Evolutionary conservation across 2,797 vertebrate genomes (phyloP).

Genomic region (Chelmon rostratus): DNA sequence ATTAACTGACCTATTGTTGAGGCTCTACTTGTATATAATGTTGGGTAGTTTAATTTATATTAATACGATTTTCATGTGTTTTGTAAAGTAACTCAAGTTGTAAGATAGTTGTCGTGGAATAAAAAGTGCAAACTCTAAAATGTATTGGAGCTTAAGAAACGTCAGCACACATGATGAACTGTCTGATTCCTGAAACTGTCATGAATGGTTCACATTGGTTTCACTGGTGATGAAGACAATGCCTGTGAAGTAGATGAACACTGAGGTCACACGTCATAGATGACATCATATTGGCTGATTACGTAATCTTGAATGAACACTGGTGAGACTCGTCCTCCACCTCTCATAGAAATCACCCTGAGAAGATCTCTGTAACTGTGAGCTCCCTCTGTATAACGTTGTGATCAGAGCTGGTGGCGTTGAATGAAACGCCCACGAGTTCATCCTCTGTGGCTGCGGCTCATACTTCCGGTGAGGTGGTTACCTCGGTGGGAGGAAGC

Average conservation of each 20-base stretch:
- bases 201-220: no score
- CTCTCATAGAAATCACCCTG: neutral
- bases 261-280: neutral
- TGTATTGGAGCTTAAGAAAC: no score
- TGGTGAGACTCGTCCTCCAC: slow-evolving; percentile 23
- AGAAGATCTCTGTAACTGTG: slow-evolving; percentile 5
- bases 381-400: slow-evolving; percentile 40
- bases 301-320: slow-evolving; percentile 2
- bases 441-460: slow-evolving; percentile 13
- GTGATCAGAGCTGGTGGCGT: slow-evolving; percentile 9
- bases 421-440: slow-evolving; percentile 33
- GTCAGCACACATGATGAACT: no score
- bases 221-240: neutral
- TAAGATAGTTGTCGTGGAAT: no score
- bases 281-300: slow-evolving; percentile 5
- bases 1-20: no score
- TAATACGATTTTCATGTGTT: no score
- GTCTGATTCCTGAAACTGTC: no score
- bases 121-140: no score
- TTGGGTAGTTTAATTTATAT: no score
- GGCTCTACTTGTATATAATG: no score
- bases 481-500: slow-evolving; percentile 31
- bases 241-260: neutral
- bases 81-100: no score
- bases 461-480: slow-evolving; percentile 21